A percentile compares a stretch with the other conserved stretches of the same genome.
Conservation (phyloP, 2,113 vertebrate species). For the Tachysurus vachellii region DNA sequence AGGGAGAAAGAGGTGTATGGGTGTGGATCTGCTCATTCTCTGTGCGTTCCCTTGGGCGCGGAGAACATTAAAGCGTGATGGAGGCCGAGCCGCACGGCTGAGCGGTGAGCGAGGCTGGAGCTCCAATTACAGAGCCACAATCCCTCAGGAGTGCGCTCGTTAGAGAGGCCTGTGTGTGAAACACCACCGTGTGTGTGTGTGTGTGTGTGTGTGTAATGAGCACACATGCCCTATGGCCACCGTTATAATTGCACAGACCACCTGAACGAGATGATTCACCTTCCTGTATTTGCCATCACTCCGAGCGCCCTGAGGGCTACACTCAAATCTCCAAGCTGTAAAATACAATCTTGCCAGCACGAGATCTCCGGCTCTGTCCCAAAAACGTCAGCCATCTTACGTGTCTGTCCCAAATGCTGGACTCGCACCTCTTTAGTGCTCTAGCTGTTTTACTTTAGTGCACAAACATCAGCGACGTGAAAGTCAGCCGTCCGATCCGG, state of each 20-base stretch:
- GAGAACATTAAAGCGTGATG: constrained; percentile 68
- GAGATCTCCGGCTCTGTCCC: background rate
- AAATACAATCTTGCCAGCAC: background rate
- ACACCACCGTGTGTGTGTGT: constrained; percentile 26
- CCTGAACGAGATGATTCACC: constrained; percentile 26
- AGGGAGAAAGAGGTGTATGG: constrained; percentile 7
- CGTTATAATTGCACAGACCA: constrained; percentile 27
- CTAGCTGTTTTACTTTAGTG: background rate
- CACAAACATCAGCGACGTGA: background rate
- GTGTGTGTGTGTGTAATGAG: constrained; percentile 34
- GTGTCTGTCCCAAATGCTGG: background rate
- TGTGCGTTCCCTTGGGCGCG: constrained; percentile 38
- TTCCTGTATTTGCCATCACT: constrained; percentile 20
- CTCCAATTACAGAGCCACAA: constrained; percentile 70
- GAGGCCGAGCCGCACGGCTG: constrained; percentile 65
- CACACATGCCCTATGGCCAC: constrained; percentile 20
- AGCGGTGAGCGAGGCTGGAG: constrained; percentile 61
- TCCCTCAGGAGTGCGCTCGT: constrained; percentile 35
- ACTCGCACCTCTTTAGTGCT: background rate
- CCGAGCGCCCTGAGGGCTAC: constrained; percentile 5
- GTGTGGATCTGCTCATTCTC: constrained; percentile 50
- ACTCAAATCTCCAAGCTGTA: background rate
- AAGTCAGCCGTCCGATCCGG: background rate
- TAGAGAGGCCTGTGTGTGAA: constrained; percentile 42
- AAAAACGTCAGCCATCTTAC: background rate